A percentile compares a stretch with the other conserved stretches of the same genome.
These are phyloP conservation scores for Pseudorhombus dupliciocellatus DNA, from an alignment of 2,113 vertebrate species.

Conservation along the genomic window DNA sequence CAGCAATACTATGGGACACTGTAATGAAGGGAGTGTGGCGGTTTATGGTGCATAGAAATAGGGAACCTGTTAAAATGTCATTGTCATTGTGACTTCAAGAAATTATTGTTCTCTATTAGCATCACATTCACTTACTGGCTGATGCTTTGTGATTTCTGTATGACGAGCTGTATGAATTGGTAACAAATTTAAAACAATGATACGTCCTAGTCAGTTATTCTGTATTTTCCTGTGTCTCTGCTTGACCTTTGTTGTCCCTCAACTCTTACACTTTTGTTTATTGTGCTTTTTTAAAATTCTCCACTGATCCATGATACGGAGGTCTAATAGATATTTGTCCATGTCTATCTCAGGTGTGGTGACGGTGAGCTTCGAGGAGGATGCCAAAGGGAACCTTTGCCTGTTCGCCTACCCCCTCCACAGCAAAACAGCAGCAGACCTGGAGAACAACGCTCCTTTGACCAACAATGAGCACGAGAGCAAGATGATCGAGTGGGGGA, in stretches of 20 bases:
- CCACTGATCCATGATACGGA: neutral
- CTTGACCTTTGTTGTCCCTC: neutral
- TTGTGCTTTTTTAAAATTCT: neutral
- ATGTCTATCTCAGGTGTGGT: conserved; percentile 86
- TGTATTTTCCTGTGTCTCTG: too few relatives aligned
- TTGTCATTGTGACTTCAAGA: too few relatives aligned
- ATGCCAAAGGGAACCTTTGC: conserved; percentile 93
- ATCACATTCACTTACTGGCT: neutral
- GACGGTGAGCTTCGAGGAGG: conserved; percentile 95
- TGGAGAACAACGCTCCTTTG: conserved; percentile 89
- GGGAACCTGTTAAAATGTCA: too few relatives aligned
- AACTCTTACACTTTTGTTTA: neutral
- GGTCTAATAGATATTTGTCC: conserved; percentile 34
- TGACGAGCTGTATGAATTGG: conserved; percentile 2
- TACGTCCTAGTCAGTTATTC: too few relatives aligned
- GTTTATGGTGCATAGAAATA: too few relatives aligned
- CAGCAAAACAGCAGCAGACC: conserved; percentile 86
- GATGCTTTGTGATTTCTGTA: conserved; percentile 2
- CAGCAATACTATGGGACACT: neutral
- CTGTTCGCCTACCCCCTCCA: conserved; percentile 94
- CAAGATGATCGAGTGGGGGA: conserved; percentile 89
- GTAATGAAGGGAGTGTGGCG: neutral
- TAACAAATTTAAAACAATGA: conserved; percentile 48
- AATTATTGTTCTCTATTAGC: neutral
- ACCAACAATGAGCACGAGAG: conserved; percentile 88